Evolutionary conservation across 2,113 vertebrate species (phyloP).

Genomic region (Centropus bengalensis): DNA sequence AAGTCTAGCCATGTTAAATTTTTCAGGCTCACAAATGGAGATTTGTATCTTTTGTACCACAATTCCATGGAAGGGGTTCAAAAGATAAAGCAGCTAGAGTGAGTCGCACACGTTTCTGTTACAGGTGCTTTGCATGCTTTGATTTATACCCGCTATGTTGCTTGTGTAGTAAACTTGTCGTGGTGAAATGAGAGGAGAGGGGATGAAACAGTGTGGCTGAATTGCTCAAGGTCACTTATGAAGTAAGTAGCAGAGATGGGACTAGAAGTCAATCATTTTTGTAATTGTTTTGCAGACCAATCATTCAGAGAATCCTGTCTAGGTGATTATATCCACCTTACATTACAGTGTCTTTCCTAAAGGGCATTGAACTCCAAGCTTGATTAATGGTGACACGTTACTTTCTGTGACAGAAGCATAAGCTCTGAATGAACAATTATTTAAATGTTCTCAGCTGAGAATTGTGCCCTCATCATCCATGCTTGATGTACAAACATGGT

Average conservation of each 20-base stretch:
- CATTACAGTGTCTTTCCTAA: constrained; percentile 33
- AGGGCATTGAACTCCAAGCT: neutral
- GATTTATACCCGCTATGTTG: neutral
- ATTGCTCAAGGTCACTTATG: neutral
- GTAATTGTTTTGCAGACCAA: neutral
- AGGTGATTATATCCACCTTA: neutral
- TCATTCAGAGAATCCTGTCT: neutral
- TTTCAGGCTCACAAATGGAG: neutral
- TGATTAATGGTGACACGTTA: constrained; percentile 60
- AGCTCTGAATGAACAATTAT: constrained; percentile 76
- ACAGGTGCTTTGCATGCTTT: neutral
- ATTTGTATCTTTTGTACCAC: neutral
- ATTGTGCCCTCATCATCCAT: constrained; percentile 76
- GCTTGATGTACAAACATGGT: constrained; percentile 79
- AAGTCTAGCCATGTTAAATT: neutral
- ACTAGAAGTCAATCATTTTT: neutral
- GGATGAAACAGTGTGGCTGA: neutral
- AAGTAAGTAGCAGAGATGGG: neutral
- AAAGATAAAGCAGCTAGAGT: neutral
- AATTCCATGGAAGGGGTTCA: neutral
- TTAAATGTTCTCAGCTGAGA: constrained; percentile 77
- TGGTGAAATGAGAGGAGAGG: neutral
- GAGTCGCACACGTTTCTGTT: neutral
- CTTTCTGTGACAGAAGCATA: constrained; percentile 72
- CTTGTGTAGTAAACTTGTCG: neutral